Evolutionary conservation across 1,140 invertebrate genomes (phyloP).

Genomic region (Drosophila kanapiae): DNA sequence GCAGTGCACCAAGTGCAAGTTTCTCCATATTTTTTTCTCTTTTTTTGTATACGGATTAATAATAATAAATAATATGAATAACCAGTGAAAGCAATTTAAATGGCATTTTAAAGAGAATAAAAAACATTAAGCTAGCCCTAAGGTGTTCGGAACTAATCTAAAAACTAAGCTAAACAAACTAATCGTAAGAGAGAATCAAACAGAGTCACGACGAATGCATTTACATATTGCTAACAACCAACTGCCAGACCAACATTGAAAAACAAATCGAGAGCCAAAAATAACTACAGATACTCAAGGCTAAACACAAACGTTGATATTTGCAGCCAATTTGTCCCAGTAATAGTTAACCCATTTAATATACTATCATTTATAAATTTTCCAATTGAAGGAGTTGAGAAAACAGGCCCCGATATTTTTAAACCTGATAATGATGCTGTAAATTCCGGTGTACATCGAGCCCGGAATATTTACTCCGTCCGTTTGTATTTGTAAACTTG

Average conservation of each 20-base stretch:
- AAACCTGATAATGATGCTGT: slow-evolving; percentile 7
- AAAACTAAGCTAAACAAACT: slow-evolving; percentile 19
- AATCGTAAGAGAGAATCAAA: slow-evolving; percentile 16
- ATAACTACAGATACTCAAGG: background rate
- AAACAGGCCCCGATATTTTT: too few relatives aligned
- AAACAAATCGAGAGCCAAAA: slow-evolving; percentile 29
- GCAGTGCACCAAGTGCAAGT: slow-evolving; percentile 35
- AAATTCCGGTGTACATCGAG: slow-evolving; percentile 13
- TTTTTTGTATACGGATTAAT: slow-evolving; percentile 24
- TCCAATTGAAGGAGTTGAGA: too few relatives aligned
- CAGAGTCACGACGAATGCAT: slow-evolving; percentile 23
- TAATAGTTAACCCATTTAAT: slow-evolving; percentile 1
- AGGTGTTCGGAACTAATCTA: slow-evolving; percentile 41
- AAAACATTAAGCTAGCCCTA: slow-evolving; percentile 39
- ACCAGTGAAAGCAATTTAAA: slow-evolving; percentile 35
- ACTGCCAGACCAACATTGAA: slow-evolving; percentile 29
- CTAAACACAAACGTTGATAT: background rate
- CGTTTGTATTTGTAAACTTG: slow-evolving; percentile 37
- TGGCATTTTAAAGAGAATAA: slow-evolving; percentile 38
- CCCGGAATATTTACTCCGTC: slow-evolving; percentile 55
- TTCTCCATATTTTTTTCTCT: background rate
- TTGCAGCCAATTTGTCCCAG: slow-evolving; percentile 3
- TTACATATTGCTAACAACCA: slow-evolving; percentile 42
- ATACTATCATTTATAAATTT: background rate
- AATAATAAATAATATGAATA: slow-evolving; percentile 11